Evolutionary conservation across 2,888 invertebrate genomes (phyloP).

Genomic region (Drosophila mettleri): DNA sequence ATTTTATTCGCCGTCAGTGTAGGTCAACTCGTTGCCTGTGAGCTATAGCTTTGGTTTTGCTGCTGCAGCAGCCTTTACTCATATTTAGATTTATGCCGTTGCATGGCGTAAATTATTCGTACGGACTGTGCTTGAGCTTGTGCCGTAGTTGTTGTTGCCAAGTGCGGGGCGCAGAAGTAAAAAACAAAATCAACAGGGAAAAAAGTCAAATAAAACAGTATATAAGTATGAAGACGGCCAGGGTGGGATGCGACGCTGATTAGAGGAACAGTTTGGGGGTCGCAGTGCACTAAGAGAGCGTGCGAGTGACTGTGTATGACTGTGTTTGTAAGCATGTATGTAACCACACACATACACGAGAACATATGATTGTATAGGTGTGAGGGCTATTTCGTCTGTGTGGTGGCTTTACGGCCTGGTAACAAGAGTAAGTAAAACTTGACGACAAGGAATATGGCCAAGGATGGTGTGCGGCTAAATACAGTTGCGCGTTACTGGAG

Average conservation of each 20-base stretch:
- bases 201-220: conserved; percentile 19
- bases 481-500: conserved; percentile 13
- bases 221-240: conserved; percentile 67
- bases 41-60: conserved; percentile 41
- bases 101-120: conserved; percentile 79
- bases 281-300: conserved; percentile 53
- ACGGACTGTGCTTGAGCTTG: conserved; percentile 59
- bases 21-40: conserved; percentile 39
- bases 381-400: conserved; percentile 10
- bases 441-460: conserved; percentile 48
- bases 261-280: conserved; percentile 59
- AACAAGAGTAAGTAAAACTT: conserved; percentile 47
- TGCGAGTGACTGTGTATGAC: conserved; percentile 8
- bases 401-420: conserved; percentile 36
- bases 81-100: conserved; percentile 77
- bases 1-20: conserved; percentile 44
- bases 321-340: neutral
- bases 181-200: conserved; percentile 20
- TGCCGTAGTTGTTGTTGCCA: conserved; percentile 54
- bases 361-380: neutral
- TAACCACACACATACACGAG: neutral
- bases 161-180: conserved; percentile 42
- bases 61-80: conserved; percentile 63
- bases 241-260: conserved; percentile 31
- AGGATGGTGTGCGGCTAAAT: conserved; percentile 19